Evolutionary conservation across 53 echinoderm and acorn worm species (phyloP).

Genomic region (Crossaster papposus): DNA sequence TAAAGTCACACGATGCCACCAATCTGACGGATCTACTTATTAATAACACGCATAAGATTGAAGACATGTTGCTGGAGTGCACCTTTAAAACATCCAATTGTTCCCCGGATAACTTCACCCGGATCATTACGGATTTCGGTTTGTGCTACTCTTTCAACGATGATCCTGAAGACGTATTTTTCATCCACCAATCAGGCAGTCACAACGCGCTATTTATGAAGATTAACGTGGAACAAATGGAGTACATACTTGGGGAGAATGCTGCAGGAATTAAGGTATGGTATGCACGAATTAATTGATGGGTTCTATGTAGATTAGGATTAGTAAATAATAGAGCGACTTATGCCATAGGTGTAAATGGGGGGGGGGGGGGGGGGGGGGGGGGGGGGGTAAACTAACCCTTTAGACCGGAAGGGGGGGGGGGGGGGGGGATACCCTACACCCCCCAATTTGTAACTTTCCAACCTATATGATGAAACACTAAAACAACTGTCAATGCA

Average conservation of each 20-base stretch:
- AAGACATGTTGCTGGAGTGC: slow-evolving; percentile 67
- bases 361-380: no score
- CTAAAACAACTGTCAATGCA: no score
- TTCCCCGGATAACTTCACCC: slow-evolving; percentile 62
- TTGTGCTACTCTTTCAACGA: slow-evolving; percentile 72
- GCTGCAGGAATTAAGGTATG: slow-evolving; percentile 80
- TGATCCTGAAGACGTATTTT: slow-evolving; percentile 5
- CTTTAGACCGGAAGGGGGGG: no score
- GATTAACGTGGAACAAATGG: slow-evolving; percentile 71
- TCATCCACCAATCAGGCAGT: slow-evolving; percentile 68
- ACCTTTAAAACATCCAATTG: slow-evolving; percentile 59
- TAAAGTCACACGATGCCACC: neutral
- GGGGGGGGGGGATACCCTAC: no score
- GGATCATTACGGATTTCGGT: slow-evolving; percentile 73
- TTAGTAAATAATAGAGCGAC: no score
- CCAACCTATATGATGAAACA: no score
- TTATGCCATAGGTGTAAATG: no score
- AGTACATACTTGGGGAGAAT: slow-evolving; percentile 67
- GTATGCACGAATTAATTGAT: no score
- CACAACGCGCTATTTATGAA: slow-evolving; percentile 68
- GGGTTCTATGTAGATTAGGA: no score
- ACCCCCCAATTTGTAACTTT: no score
- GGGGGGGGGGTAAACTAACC: no score
- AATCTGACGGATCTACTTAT: slow-evolving; percentile 12
- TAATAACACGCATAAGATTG: slow-evolving; percentile 47